Base-by-base conservation (phyloP, 2,797 vertebrate species). In the Delichon dasypus region DNA sequence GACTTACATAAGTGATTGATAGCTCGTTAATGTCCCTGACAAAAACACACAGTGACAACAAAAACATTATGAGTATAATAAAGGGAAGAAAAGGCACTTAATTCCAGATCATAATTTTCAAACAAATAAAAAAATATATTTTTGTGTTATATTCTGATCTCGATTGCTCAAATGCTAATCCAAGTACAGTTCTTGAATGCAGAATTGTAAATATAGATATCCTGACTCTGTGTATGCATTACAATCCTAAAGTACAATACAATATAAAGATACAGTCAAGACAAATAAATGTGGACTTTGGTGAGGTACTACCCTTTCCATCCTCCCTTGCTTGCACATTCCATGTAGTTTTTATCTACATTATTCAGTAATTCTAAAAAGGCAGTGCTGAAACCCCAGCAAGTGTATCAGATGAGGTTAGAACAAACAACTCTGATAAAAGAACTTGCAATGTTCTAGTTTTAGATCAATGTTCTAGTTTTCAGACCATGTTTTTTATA, bases 1-100 rank as follows among this genome's bases (percentile, higher is more conserved):
- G 88, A 87, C 65, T 94, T 79, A 76, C 29, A n/a, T 26, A 50
- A 90, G 83, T 94, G 94, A 96, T 77, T 82, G 93, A 97, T 93
- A 68, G 83, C 50, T 95, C 91, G 80, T 94, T 97, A 94, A 79
- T 29, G 42, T 55, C 88, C 61, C 50, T 40, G 40, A 82, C 51
- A 58, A 94, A 95, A 93, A 50, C 80, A 91, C 51, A 89, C 30
- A 88, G 67, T 20, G 40, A 73, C 73, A 91, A 73, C 62, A 91
- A 84, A 92, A 84, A 21, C 53, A 21, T 44, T 62, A 30, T 0
- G n/a, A 58, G 27, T 18, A 60, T 16, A 90, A 86, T n/a, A 73
- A 84, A 60, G 26, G 36, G 29, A 84, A 70, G 55, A 66, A 94
- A 91, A 78, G 70, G 38, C 30, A 62, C 50, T 58, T 85, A 57